Percentiles rank a stretch among this genome's conserved stretches.
These are phyloP conservation scores for Aplysina aerophoba DNA, from an alignment of 37 sponge, comb jelly and placozoan species.

Conservation along the genomic window DNA sequence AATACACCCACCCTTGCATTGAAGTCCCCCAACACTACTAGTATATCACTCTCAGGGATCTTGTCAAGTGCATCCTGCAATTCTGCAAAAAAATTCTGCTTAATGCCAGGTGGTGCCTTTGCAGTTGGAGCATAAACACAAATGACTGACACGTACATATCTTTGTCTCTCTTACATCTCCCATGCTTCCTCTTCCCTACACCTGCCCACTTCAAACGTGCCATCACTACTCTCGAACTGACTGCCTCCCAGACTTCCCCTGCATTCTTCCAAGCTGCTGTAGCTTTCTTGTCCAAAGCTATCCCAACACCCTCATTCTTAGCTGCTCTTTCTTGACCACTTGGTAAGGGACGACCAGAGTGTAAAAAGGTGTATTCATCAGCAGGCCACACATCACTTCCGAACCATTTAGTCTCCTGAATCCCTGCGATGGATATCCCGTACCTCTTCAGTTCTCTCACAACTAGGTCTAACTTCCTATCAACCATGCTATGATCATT, in stretches of 20 bases:
- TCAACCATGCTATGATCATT: neutral
- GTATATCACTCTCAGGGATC: neutral
- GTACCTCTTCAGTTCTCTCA: neutral
- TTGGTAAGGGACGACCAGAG: slow-evolving; percentile 34
- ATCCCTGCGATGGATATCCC: slow-evolving; percentile 22
- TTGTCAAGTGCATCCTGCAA: slow-evolving; percentile 28
- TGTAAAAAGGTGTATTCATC: slow-evolving; percentile 15
- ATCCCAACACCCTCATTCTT: slow-evolving; percentile 35
- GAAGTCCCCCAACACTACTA: slow-evolving; percentile 10
- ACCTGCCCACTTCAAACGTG: slow-evolving; percentile 5
- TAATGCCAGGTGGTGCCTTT: neutral
- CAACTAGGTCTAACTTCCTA: slow-evolving; percentile 12
- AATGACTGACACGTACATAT: neutral
- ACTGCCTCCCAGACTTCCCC: slow-evolving; percentile 34
- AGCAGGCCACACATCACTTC: slow-evolving; percentile 41
- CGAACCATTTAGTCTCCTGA: slow-evolving; percentile 55
- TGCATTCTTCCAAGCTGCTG: slow-evolving; percentile 26
- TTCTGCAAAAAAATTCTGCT: neutral
- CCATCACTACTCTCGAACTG: slow-evolving; percentile 32
- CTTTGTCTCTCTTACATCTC: neutral
- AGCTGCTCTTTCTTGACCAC: neutral
- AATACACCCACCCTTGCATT: slow-evolving; percentile 21
- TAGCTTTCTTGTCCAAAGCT: neutral
- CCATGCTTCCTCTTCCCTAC: neutral
- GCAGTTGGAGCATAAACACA: slow-evolving; percentile 31